Evolutionary conservation across 2,888 invertebrate species (phyloP), one percentile per base, ranked within the genome.

Genomic region (Brenthis hecate): DNA sequence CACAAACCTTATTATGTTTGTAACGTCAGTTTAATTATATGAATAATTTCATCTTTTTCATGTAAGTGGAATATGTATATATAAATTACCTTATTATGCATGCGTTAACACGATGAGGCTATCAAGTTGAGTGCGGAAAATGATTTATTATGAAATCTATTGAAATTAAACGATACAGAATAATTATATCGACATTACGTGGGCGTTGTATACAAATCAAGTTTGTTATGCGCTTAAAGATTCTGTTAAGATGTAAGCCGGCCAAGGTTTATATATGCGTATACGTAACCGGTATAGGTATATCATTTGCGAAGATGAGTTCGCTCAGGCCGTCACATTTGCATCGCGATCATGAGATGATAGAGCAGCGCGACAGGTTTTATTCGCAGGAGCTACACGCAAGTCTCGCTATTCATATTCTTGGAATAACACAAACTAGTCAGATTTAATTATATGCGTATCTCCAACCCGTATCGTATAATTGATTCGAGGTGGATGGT

Each of bases 181-280:
- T 68, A 68, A 68, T 68, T 64, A 64, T 54, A 64, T 28, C 19
- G 53, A 48, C 58, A 68, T 53, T 47, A 54, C 57, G 68, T 69
- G 62, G 65, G 66, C 28, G 66, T 66, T 32, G 62, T 36, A 58
- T 32, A 69, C 64, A 53, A 69, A 61, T 67, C 61, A 66, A 60
- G 32, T 61, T 67, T 54, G 50, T 62, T 62, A 50, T 61, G 61
- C 56, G 61, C 61, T 61, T 61, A 13, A 61, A 61, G 63, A 70
- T 67, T 68, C 54, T 65, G 68, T 69, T 68, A 53, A 72, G 76
- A 74, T 74, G 75, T 77, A 81, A 82, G 74, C 75, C 79, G 80
- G 79, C 78, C 81, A 83, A 83, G 82, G 81, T 75, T 73, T 62
- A 56, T 65, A 67, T 72, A 71, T 66, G 75, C 73, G 76, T 77